These are phyloP conservation scores for Pterobdella sp. DNA, from an alignment of 2,888 invertebrate species.

Conservation along the genomic window DNA sequence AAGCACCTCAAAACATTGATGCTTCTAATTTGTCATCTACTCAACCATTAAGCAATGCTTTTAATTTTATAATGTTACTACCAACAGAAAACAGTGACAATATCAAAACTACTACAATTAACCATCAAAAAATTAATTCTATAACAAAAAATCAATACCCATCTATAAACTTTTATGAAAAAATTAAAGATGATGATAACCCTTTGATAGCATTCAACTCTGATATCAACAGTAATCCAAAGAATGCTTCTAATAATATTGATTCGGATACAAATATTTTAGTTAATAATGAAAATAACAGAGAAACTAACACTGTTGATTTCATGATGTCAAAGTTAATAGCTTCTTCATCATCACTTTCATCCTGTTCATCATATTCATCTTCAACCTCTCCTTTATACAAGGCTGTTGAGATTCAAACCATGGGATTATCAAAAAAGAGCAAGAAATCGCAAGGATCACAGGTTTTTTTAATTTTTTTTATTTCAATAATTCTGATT, in stretches of 20 bases:
- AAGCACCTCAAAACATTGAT: neutral
- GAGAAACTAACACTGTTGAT: neutral
- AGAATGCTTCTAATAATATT: neutral
- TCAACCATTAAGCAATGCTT: neutral
- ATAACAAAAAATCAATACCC: too few relatives aligned
- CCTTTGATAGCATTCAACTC: neutral
- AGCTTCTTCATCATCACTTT: neutral
- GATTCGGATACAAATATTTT: neutral
- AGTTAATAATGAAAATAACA: neutral
- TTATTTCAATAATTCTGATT: too few relatives aligned
- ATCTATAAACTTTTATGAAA: too few relatives aligned
- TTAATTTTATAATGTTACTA: neutral
- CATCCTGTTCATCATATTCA: neutral
- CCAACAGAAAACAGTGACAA: neutral
- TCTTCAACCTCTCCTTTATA: neutral
- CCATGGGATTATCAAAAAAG: neutral
- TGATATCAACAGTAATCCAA: neutral
- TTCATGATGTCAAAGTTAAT: too few relatives aligned
- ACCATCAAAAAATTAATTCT: too few relatives aligned
- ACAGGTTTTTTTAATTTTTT: too few relatives aligned
- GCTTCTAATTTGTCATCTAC: too few relatives aligned
- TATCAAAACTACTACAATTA: neutral
- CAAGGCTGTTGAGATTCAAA: slow-evolving; percentile 12
- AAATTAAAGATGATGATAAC: too few relatives aligned
- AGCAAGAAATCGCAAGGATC: slow-evolving; percentile 16